phyloP scores from a whole-genome alignment of 1,140 invertebrate species.

The Temnothorax curvispinosus region DNA sequence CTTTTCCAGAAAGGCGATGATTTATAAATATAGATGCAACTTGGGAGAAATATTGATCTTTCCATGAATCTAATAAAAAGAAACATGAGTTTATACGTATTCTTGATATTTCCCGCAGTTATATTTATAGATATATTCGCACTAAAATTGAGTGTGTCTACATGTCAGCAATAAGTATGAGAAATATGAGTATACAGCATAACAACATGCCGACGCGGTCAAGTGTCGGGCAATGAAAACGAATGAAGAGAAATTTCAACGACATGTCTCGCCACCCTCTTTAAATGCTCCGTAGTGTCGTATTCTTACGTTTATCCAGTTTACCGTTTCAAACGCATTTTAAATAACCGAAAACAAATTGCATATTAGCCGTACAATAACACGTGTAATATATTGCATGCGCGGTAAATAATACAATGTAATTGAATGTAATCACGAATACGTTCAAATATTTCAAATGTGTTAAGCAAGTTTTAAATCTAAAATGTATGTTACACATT shows the following conservation, averaged over 20 bases:
- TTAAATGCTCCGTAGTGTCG: slow-evolving; percentile 23
- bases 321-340: slow-evolving; percentile 7
- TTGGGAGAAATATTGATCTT: slow-evolving; percentile 54
- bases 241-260: slow-evolving; percentile 60
- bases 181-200: slow-evolving; percentile 50
- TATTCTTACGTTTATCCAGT: slow-evolving; percentile 31
- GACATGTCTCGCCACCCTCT: slow-evolving; percentile 40
- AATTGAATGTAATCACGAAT: slow-evolving; percentile 2
- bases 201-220: slow-evolving; percentile 61
- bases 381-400: not conserved
- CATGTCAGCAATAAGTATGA: slow-evolving; percentile 50
- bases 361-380: not conserved
- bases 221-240: slow-evolving; percentile 68
- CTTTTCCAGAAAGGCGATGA: slow-evolving; percentile 7
- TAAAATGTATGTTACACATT: not conserved
- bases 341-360: not conserved
- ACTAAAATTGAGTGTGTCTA: slow-evolving; percentile 52
- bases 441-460: not conserved
- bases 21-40: slow-evolving; percentile 54
- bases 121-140: slow-evolving; percentile 56
- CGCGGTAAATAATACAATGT: slow-evolving; percentile 7
- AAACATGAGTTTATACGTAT: slow-evolving; percentile 33
- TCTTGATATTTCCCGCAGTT: slow-evolving; percentile 27
- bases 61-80: slow-evolving; percentile 30
- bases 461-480: slow-evolving; percentile 4